phyloP scores from a whole-genome alignment of 2,888 invertebrate genomes.

The Diaprepes abbreviatus region DNA sequence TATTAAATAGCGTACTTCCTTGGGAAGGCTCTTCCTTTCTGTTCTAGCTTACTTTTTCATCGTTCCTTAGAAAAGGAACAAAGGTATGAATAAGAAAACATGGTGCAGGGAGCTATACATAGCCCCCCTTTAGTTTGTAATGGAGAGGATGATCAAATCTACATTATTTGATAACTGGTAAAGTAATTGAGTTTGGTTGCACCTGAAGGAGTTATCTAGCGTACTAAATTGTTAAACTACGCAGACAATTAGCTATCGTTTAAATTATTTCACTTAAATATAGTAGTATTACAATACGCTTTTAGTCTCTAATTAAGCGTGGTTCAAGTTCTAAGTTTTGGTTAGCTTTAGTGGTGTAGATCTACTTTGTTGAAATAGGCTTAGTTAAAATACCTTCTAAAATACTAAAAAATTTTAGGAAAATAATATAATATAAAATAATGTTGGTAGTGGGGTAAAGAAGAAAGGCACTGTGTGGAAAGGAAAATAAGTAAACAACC shows the following conservation, averaged over 20 bases:
- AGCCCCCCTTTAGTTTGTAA: slow-evolving; percentile 33
- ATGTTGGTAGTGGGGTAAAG: too few relatives aligned
- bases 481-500: too few relatives aligned
- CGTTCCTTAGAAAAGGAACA: too few relatives aligned
- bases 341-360: slow-evolving; percentile 36
- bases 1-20: too few relatives aligned
- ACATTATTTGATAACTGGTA: slow-evolving; percentile 41
- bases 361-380: background rate
- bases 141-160: slow-evolving; percentile 29
- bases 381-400: background rate
- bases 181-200: slow-evolving; percentile 29
- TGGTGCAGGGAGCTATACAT: slow-evolving; percentile 36
- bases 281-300: slow-evolving; percentile 31
- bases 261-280: slow-evolving; percentile 36
- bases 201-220: slow-evolving; percentile 32
- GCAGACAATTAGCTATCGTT: slow-evolving; percentile 34
- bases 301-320: slow-evolving; percentile 43
- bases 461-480: too few relatives aligned
- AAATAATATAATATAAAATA: too few relatives aligned
- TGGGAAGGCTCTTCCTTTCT: too few relatives aligned
- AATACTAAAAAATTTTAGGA: too few relatives aligned
- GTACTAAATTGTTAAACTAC: slow-evolving; percentile 42
- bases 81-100: too few relatives aligned
- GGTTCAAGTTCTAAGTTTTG: slow-evolving; percentile 43
- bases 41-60: too few relatives aligned